A percentile compares a stretch with the other conserved stretches of the same genome.
These are phyloP conservation scores for Drosophila hamatofila DNA, from an alignment of 2,888 invertebrate genomes.

Conservation along the genomic window DNA sequence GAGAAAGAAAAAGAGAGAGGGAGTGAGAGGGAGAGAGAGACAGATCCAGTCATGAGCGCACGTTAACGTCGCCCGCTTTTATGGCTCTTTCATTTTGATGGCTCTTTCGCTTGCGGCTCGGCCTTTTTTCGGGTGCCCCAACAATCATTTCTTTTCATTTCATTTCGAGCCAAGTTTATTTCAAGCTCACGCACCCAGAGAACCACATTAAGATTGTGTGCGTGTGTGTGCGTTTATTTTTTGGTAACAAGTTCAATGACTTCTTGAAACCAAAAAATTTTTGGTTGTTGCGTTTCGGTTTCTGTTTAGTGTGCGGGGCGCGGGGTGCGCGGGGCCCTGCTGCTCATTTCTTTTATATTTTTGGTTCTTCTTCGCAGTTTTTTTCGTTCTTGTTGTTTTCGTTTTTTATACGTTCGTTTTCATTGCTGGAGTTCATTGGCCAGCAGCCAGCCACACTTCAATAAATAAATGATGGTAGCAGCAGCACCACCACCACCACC, in stretches of 20 bases:
- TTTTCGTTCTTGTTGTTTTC: constrained; percentile 72
- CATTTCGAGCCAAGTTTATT: constrained; percentile 75
- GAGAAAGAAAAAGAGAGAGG: constrained; percentile 23
- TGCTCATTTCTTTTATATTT: constrained; percentile 42
- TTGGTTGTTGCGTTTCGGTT: constrained; percentile 61
- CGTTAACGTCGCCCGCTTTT: constrained; percentile 51
- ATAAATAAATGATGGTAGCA: constrained; percentile 73
- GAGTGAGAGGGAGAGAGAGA: constrained; percentile 6
- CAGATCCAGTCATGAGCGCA: constrained; percentile 52
- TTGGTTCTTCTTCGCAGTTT: constrained; percentile 57
- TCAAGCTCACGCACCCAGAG: constrained; percentile 72
- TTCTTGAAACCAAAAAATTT: constrained; percentile 74
- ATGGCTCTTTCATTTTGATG: constrained; percentile 22
- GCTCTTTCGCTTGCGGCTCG: constrained; percentile 29
- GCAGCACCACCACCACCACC: constrained; percentile 35
- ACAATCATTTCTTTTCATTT: constrained; percentile 63
- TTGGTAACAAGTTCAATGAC: constrained; percentile 82
- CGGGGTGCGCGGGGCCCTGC: constrained; percentile 17
- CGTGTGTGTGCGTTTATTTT: constrained; percentile 28
- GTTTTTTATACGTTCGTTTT: constrained; percentile 83
- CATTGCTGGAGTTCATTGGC: constrained; percentile 84
- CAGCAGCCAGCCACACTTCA: constrained; percentile 59
- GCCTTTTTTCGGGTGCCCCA: constrained; percentile 45
- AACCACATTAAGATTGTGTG: constrained; percentile 42
- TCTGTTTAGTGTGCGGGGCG: constrained; percentile 58